A percentile compares a stretch with the other conserved stretches of the same genome.
phyloP scores from a whole-genome alignment of 2,113 vertebrate genomes.

The Corythaixoides concolor region DNA sequence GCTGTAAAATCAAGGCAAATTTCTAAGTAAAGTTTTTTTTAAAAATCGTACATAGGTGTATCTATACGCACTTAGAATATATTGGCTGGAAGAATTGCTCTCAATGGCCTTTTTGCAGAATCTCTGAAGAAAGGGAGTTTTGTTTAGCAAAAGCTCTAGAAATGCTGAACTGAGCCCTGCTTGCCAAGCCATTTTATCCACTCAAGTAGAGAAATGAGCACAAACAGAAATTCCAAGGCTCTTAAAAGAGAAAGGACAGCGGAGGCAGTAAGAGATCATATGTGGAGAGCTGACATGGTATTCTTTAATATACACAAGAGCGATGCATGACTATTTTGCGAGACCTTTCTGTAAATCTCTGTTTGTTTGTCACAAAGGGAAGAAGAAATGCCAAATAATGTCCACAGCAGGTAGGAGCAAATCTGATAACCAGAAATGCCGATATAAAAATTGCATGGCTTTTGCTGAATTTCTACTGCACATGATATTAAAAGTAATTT shows the following conservation, averaged over 20 bases:
- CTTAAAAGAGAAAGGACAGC: not conserved
- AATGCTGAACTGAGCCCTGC: not conserved
- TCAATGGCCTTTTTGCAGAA: not conserved
- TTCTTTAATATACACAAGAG: not conserved
- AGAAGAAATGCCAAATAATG: constrained; percentile 23
- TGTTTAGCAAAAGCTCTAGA: not conserved
- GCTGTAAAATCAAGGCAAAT: not conserved
- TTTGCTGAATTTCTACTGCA: constrained; percentile 27
- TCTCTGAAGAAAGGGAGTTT: not conserved
- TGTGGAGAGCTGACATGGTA: not conserved
- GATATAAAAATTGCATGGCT: constrained; percentile 58
- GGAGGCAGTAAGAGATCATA: not conserved
- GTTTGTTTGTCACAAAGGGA: not conserved
- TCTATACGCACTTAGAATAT: not conserved
- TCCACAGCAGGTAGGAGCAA: constrained; percentile 26
- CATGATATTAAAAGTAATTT: constrained; percentile 50
- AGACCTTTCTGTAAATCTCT: constrained; percentile 4
- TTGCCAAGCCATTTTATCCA: not conserved
- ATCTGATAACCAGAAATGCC: constrained; percentile 10
- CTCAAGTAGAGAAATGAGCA: not conserved
- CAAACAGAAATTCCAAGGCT: not conserved
- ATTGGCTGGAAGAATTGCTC: not conserved
- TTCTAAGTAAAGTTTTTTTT: not conserved
- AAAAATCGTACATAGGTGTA: not conserved
- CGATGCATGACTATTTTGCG: not conserved